phyloP scores from a whole-genome alignment of 64 coral and sea anemone species.

The Hydrozoanthus tunicans region DNA sequence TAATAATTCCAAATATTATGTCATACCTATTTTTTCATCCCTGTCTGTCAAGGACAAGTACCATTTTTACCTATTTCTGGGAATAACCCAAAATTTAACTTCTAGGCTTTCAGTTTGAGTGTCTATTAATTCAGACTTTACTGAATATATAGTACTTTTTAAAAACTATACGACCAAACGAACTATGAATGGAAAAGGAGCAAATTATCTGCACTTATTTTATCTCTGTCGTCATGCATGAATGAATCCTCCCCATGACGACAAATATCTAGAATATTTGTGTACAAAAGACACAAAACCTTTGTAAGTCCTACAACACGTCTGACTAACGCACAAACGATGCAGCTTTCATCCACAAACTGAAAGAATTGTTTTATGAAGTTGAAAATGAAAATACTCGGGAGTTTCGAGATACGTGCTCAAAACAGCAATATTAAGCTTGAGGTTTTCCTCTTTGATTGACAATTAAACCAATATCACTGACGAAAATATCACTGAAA shows the following conservation, averaged over 20 bases:
- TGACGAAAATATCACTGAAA: constrained; percentile 59
- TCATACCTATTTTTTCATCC: too few relatives aligned
- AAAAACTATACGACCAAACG: too few relatives aligned
- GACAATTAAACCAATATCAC: constrained; percentile 17
- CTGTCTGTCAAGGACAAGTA: too few relatives aligned
- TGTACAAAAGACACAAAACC: not conserved
- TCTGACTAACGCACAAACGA: not conserved
- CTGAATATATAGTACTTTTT: too few relatives aligned
- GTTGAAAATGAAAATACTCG: not conserved
- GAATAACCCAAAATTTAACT: too few relatives aligned
- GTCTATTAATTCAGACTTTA: too few relatives aligned
- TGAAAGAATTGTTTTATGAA: constrained; percentile 5
- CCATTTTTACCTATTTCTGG: too few relatives aligned
- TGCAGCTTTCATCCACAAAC: constrained; percentile 1
- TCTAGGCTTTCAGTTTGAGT: too few relatives aligned
- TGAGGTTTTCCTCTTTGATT: not conserved
- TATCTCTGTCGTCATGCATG: not conserved
- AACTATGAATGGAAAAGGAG: too few relatives aligned
- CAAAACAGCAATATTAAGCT: not conserved
- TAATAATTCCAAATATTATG: too few relatives aligned
- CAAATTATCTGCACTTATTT: not conserved
- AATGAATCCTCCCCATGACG: constrained; percentile 28
- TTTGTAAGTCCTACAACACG: not conserved
- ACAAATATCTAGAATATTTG: constrained; percentile 20
- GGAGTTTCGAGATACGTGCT: not conserved